These are phyloP conservation scores for Tanytarsus gracilentus DNA, from an alignment of 2,888 invertebrate genomes.

Conservation along the genomic window DNA sequence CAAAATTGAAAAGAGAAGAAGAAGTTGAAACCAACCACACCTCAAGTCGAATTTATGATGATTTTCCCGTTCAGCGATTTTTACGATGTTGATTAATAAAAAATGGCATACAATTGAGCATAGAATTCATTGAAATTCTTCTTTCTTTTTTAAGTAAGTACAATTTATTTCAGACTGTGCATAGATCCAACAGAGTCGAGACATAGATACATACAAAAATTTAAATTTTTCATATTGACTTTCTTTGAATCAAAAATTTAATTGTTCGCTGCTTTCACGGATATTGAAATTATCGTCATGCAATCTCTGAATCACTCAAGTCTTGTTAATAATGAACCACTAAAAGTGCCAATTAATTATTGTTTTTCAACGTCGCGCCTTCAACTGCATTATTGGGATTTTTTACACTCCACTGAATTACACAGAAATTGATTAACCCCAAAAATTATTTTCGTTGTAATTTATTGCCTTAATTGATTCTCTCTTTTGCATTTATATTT, in stretches of 20 bases:
- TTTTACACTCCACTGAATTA: too few relatives aligned
- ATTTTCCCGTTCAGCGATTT: neutral
- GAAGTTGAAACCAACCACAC: constrained; percentile 4
- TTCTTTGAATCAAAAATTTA: neutral
- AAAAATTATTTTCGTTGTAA: too few relatives aligned
- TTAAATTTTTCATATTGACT: neutral
- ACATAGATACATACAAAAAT: neutral
- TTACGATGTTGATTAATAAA: constrained; percentile 11
- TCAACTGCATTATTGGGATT: too few relatives aligned
- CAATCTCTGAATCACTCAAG: neutral
- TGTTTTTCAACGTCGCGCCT: too few relatives aligned
- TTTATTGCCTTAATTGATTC: too few relatives aligned
- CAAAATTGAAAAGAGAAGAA: neutral
- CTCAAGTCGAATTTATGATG: constrained; percentile 24
- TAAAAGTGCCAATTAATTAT: too few relatives aligned
- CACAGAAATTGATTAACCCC: too few relatives aligned
- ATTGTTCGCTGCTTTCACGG: neutral
- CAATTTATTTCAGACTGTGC: neutral
- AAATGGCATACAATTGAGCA: constrained; percentile 12
- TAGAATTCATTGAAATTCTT: constrained; percentile 11
- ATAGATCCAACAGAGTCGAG: neutral
- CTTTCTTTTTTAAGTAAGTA: neutral
- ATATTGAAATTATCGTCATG: neutral
- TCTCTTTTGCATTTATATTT: too few relatives aligned
- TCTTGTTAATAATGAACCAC: neutral